Conservation (phyloP, 2,888 invertebrate genomes). For the Apotomis betuletana region DNA sequence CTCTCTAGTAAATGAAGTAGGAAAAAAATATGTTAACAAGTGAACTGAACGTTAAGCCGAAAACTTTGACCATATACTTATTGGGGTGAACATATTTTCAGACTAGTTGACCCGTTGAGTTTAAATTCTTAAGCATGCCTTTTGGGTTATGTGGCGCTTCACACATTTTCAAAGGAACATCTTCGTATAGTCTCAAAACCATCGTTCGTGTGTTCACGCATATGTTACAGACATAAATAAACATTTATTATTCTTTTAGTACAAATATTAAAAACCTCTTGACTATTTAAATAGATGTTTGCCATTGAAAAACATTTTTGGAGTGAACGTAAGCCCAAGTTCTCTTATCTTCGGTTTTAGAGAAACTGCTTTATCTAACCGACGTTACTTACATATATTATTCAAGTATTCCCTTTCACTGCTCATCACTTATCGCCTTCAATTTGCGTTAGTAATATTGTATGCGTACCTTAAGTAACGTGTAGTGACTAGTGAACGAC, state of each 20-base stretch:
- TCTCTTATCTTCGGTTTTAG: not conserved
- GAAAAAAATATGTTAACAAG: no score
- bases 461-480: slow-evolving; percentile 5
- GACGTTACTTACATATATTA: slow-evolving; percentile 6
- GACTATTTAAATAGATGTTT: no score
- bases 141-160: not conserved
- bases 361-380: slow-evolving; percentile 1
- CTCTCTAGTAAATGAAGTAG: no score
- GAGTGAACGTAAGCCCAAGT: not conserved
- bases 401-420: slow-evolving; percentile 4
- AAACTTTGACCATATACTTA: no score
- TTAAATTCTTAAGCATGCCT: not conserved
- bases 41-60: no score
- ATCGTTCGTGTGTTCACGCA: no score
- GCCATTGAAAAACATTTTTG: not conserved
- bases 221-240: no score
- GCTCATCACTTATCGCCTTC: not conserved
- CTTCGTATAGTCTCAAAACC: not conserved
- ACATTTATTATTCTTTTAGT: no score
- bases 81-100: no score
- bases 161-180: not conserved
- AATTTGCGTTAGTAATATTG: slow-evolving; percentile 19
- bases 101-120: not conserved
- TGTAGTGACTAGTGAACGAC: not conserved
- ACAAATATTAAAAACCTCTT: no score